Conservation (phyloP, 2,113 vertebrate genomes). For the Cygnus atratus region DNA sequence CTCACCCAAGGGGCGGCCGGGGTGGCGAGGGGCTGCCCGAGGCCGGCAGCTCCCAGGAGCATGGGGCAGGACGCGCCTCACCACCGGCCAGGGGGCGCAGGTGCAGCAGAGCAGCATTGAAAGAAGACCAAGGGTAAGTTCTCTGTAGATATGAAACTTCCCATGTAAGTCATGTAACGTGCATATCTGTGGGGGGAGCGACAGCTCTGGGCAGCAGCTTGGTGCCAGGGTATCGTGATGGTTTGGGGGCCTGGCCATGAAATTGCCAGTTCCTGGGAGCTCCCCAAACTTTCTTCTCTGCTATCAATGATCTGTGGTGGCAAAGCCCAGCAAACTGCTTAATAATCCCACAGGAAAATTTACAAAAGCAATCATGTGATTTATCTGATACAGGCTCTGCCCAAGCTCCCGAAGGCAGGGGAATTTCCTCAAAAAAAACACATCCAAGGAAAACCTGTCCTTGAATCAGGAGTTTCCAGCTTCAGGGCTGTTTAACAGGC, state of each 20-base stretch:
- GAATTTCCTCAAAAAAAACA: background rate
- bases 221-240: fast-evolving
- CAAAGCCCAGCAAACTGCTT: background rate
- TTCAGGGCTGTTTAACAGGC: background rate
- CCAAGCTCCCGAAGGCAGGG: background rate
- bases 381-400: background rate
- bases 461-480: background rate
- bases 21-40: background rate
- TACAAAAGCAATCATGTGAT: background rate
- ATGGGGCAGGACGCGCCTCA: background rate
- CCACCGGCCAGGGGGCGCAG: background rate
- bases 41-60: background rate
- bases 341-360: background rate
- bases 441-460: background rate
- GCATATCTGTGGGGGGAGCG: fast-evolving
- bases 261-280: background rate
- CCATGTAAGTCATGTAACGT: background rate
- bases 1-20: background rate
- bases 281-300: background rate
- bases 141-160: background rate
- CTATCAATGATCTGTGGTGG: background rate
- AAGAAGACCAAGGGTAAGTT: background rate
- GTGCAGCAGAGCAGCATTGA: background rate
- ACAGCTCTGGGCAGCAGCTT: background rate
- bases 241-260: background rate